Conservation (phyloP, 1,140 invertebrate genomes). For the Cotesia chilonis region DNA sequence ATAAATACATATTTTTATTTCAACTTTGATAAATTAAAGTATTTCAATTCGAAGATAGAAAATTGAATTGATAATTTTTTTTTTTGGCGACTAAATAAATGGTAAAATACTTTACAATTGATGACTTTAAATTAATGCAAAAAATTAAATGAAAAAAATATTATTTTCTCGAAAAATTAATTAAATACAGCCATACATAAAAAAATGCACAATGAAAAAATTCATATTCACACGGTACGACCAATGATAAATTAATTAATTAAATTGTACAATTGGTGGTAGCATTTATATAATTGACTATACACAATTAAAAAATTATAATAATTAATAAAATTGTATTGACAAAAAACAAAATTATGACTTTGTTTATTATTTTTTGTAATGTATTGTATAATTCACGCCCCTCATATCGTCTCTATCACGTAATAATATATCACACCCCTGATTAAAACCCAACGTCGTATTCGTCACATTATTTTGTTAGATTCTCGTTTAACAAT, state of each 20-base stretch:
- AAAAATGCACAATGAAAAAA: constrained; percentile 14
- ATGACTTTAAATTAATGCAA: no score
- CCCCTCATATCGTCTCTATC: constrained; percentile 13
- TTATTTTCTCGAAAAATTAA: neutral
- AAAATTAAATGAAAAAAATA: neutral
- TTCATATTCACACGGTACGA: constrained; percentile 2
- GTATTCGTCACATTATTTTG: neutral
- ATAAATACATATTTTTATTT: neutral
- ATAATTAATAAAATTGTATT: constrained; percentile 19
- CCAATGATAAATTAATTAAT: constrained; percentile 6
- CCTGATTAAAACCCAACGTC: constrained; percentile 37
- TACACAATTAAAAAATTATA: constrained; percentile 17
- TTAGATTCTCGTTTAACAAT: constrained; percentile 8
- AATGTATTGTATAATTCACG: constrained; percentile 19
- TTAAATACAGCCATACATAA: neutral
- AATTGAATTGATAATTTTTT: no score
- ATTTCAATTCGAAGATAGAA: neutral
- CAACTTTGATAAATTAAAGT: neutral
- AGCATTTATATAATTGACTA: constrained; percentile 20
- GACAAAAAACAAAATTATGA: constrained; percentile 26
- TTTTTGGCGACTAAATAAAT: no score
- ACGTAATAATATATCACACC: constrained; percentile 31
- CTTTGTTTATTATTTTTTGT: constrained; percentile 19
- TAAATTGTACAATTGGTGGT: constrained; percentile 30
- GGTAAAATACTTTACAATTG: no score